phyloP scores from a whole-genome alignment of 2,113 vertebrate genomes.

The Anarhynchus alexandrinus region DNA sequence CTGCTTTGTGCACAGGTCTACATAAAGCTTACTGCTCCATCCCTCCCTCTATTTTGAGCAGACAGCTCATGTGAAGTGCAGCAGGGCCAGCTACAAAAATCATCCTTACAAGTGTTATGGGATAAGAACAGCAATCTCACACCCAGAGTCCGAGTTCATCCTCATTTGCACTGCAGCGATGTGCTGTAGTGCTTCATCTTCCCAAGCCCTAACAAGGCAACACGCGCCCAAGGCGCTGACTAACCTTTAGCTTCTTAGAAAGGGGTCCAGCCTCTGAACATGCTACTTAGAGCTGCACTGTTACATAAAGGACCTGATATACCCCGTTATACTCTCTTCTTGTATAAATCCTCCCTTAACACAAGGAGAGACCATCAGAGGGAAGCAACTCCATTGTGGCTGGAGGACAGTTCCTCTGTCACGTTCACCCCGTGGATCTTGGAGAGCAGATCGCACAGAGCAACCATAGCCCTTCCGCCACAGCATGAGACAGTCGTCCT shows the following conservation, averaged over 20 bases:
- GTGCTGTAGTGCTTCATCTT: background rate
- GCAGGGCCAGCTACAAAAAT: background rate
- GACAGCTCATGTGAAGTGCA: background rate
- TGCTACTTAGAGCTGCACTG: background rate
- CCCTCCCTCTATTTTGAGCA: background rate
- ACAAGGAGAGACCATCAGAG: background rate
- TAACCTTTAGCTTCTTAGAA: background rate
- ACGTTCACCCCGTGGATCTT: background rate
- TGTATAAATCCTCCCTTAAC: background rate
- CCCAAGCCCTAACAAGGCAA: background rate
- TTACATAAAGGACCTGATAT: background rate
- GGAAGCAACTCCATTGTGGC: background rate
- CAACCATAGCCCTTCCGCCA: background rate
- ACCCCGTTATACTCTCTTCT: fast-evolving
- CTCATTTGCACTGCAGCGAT: background rate
- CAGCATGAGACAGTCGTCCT: fast-evolving
- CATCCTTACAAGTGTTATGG: background rate
- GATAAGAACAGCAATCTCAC: background rate
- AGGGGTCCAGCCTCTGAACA: background rate
- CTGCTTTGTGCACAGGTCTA: background rate
- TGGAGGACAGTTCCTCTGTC: background rate
- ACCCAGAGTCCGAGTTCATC: background rate
- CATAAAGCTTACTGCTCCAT: background rate
- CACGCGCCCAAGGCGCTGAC: fast-evolving
- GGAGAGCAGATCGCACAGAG: background rate